Evolutionary conservation across 2,113 vertebrate genomes (phyloP).

Genomic region (Ia io): DNA sequence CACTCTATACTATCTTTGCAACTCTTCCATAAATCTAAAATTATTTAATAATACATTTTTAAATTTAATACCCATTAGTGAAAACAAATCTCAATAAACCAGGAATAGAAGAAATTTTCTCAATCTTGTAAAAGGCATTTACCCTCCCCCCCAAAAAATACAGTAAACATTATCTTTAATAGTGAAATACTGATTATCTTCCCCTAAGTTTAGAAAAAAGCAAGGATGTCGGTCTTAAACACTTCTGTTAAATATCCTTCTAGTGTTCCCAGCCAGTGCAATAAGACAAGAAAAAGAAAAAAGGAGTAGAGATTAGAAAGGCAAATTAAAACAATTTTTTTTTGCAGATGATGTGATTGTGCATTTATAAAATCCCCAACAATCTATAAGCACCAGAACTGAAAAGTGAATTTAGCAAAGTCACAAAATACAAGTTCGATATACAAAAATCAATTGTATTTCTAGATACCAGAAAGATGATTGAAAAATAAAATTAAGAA

Average conservation of each 20-base stretch:
- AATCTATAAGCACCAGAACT: background rate
- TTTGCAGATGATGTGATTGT: background rate
- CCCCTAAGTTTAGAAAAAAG: background rate
- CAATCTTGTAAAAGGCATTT: background rate
- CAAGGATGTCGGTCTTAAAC: background rate
- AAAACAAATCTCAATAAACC: background rate
- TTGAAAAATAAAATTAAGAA: background rate
- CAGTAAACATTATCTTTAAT: background rate
- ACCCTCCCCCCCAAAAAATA: background rate
- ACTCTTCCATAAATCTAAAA: background rate
- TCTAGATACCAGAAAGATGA: background rate
- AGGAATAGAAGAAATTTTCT: background rate
- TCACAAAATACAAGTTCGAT: background rate
- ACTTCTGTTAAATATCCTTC: background rate
- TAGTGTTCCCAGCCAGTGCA: background rate
- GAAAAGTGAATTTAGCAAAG: background rate
- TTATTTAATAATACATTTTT: background rate
- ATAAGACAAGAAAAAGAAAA: constrained; percentile 41
- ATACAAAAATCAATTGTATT: background rate
- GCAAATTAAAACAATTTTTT: background rate
- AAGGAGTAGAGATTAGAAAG: background rate
- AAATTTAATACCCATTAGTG: background rate
- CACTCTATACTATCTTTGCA: background rate
- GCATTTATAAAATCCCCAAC: background rate
- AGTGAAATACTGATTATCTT: background rate